Conservation (phyloP, 2,797 vertebrate genomes). For the Hybognathus amarus region DNA sequence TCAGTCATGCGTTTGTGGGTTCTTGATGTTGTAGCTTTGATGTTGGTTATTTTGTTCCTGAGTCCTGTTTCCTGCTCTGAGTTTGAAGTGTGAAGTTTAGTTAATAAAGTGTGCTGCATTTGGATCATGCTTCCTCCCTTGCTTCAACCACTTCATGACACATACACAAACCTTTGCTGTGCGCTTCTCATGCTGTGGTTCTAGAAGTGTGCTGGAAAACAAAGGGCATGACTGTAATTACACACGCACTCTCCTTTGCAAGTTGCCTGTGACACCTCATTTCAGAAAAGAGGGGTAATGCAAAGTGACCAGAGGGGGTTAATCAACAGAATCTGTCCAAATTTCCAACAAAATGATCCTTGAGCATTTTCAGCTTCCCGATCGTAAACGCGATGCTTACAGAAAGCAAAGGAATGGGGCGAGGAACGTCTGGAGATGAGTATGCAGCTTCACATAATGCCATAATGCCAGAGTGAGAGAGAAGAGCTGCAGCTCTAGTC, state of each 20-base stretch:
- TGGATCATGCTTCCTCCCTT: too few species aligned
- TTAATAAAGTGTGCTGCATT: too few species aligned
- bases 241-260: slow-evolving; percentile 1
- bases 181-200: not conserved
- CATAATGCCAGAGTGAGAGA: slow-evolving; percentile 39
- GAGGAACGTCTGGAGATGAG: slow-evolving; percentile 16
- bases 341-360: slow-evolving; percentile 34
- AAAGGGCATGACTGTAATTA: slow-evolving; percentile 9
- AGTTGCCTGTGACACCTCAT: slow-evolving; percentile 31
- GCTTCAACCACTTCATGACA: too few species aligned
- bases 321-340: slow-evolving; percentile 42
- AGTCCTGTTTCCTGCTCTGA: too few species aligned
- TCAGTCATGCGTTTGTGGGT: too few species aligned
- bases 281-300: slow-evolving; percentile 31
- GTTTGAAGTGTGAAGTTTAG: too few species aligned
- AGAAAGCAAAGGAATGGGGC: slow-evolving; percentile 20
- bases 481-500: slow-evolving; percentile 39
- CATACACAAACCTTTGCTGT: slow-evolving; percentile 2
- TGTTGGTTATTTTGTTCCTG: too few species aligned
- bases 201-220: slow-evolving; percentile 10
- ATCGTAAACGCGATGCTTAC: slow-evolving; percentile 25
- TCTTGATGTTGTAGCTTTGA: too few species aligned
- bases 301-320: slow-evolving; percentile 19
- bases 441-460: slow-evolving; percentile 48
- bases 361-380: slow-evolving; percentile 24